These are phyloP conservation scores for Calcarius lapponicus DNA, from an alignment of 2,797 vertebrate genomes.

Conservation along the genomic window DNA sequence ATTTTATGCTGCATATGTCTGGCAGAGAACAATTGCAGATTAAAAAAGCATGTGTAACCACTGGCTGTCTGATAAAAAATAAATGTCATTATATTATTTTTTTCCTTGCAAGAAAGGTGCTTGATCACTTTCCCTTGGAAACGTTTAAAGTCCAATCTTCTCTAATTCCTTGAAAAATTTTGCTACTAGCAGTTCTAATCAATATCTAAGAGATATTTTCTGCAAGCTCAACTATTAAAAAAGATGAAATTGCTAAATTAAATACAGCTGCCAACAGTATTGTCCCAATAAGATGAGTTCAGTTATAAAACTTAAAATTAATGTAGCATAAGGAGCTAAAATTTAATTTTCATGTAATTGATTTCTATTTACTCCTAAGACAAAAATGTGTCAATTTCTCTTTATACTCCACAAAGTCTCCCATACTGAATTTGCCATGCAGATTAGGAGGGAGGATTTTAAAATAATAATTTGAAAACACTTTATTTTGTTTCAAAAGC, in stretches of 20 bases:
- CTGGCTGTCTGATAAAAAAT: conserved; percentile 12
- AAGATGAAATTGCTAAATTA: background rate
- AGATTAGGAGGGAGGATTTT: background rate
- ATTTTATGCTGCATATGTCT: background rate
- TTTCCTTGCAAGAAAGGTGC: background rate
- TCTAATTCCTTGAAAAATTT: conserved; percentile 11
- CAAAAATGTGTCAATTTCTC: background rate
- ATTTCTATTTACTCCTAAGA: background rate
- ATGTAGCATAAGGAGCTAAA: background rate
- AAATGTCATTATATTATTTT: background rate
- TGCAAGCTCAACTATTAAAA: conserved; percentile 4
- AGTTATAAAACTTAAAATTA: background rate
- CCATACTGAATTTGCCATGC: background rate
- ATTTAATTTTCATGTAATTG: background rate
- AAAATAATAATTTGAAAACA: background rate
- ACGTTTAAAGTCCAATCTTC: conserved; percentile 10
- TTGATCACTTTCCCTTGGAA: conserved; percentile 6
- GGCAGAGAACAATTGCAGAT: background rate
- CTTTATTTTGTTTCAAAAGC: background rate
- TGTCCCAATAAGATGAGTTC: background rate
- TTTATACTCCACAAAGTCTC: background rate
- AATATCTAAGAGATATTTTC: background rate
- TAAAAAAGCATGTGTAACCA: conserved; percentile 11
- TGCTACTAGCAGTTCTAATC: background rate
- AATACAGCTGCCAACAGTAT: background rate